Evolutionary conservation across 2,888 invertebrate genomes (phyloP).

Genomic region (Cephus pulcher): DNA sequence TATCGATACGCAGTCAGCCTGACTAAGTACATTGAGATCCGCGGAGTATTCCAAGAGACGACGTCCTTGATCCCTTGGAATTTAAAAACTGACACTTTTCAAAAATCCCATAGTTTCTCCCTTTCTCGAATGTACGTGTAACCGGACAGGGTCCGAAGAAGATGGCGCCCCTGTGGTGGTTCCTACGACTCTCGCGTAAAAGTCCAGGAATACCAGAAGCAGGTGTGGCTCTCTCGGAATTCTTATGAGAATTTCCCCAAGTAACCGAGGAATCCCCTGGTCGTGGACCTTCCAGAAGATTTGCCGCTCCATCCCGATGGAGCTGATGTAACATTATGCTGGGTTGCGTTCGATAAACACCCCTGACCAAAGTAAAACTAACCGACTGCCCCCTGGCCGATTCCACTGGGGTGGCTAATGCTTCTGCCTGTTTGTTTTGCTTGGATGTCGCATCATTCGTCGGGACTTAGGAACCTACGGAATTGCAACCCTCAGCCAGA

Average conservation of each 20-base stretch:
- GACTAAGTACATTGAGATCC: background rate
- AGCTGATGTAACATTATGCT: slow-evolving; percentile 32
- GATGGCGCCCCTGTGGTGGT: background rate
- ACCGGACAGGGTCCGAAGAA: background rate
- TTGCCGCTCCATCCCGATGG: background rate
- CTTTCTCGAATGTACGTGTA: background rate
- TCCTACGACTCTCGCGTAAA: background rate
- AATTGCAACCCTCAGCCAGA: background rate
- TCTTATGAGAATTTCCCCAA: background rate
- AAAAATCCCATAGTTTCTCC: background rate
- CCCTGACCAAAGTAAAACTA: slow-evolving; percentile 33
- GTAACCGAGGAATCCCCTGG: background rate
- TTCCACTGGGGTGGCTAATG: background rate
- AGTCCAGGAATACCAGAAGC: background rate
- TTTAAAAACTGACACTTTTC: background rate
- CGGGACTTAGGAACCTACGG: background rate
- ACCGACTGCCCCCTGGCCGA: slow-evolving; percentile 10
- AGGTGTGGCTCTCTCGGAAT: background rate
- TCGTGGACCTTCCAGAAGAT: background rate
- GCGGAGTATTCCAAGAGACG: background rate
- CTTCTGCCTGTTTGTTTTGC: background rate
- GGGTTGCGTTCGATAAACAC: slow-evolving; percentile 39
- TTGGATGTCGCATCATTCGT: background rate
- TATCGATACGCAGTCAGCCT: background rate
- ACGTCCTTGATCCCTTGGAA: background rate